Evolutionary conservation across 1,140 invertebrate species (phyloP), one percentile per base, ranked within the genome.

Genomic region (Ectropis grisescens): DNA sequence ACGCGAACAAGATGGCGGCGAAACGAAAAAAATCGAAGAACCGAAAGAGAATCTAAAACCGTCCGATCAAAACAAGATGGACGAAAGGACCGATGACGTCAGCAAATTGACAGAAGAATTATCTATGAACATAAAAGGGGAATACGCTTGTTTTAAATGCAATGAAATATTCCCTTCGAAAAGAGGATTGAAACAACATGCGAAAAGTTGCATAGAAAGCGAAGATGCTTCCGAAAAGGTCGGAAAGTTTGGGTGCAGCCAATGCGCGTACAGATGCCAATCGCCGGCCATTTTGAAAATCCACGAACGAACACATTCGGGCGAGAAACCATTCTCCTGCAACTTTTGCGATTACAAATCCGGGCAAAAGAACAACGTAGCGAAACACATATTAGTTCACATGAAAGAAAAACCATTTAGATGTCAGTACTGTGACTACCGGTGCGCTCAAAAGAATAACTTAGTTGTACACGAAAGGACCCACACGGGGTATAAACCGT

Each of bases 331-430:
- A 0, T 88, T 87, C 14, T 79, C 85, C 0, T 88, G 87, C 41
- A 86, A 85, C 0, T 82, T 90, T n/a, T 93, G 91, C 49, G 88
- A 79, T 45, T 84, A 92, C 51, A 85, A 90, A 47, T 93, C 93
- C 34, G 92, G 91, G 1, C 87, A 92, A 11, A 90, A 91, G 57
- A 90, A 91, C 41, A 90, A 91, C 45, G 84, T 91, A 2, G 90
- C 89, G 36, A 91, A 90, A 34, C 90, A 92, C 52, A 87, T 91
- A 57, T 52, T 90, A n/a, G 84, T 90, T 1, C 90, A 92, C 59
- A 91, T 90, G 47, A 90, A 90, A 10, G 88, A 91, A 51, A 90
- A 91, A 58, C 90, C 90, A 0, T 91, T 90, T 48, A 75, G 86
- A 15, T 92, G 90, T 68, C 84, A 87, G 11, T 88, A 89, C 47